phyloP scores from a whole-genome alignment of 2,888 invertebrate species.

The Nomada goodeniana region DNA sequence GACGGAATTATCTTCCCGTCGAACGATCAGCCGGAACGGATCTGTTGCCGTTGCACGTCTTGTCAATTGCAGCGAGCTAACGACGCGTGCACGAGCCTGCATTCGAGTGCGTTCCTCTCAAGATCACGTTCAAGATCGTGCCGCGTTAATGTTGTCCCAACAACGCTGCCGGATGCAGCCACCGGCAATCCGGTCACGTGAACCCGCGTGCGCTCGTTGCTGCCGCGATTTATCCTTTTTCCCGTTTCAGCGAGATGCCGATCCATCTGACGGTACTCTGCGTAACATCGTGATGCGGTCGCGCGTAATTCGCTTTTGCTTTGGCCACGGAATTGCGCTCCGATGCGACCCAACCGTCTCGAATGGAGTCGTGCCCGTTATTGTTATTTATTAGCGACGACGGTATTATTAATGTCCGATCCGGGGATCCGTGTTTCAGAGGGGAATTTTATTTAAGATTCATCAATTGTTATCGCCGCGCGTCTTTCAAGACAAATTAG shows the following conservation, averaged over 20 bases:
- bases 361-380: conserved; percentile 1
- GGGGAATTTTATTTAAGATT: not conserved
- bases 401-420: not conserved
- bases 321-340: not conserved
- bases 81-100: conserved; percentile 40
- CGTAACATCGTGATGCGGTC: not conserved
- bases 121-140: conserved; percentile 56
- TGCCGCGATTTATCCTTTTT: conserved; percentile 5
- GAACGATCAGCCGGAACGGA: conserved; percentile 22
- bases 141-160: not conserved
- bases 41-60: conserved; percentile 15
- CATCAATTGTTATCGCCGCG: not conserved
- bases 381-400: not conserved
- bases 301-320: not conserved
- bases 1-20: conserved; percentile 6
- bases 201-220: not conserved
- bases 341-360: not conserved
- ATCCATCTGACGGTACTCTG: not conserved
- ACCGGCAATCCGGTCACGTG: not conserved
- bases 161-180: conserved; percentile 6
- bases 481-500: no score
- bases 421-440: not conserved
- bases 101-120: conserved; percentile 18
- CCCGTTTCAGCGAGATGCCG: not conserved
- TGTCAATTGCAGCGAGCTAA: conserved; percentile 57